Conservation (phyloP, 2,113 vertebrate genomes). For the Ptychochromis oligacanthus region DNA sequence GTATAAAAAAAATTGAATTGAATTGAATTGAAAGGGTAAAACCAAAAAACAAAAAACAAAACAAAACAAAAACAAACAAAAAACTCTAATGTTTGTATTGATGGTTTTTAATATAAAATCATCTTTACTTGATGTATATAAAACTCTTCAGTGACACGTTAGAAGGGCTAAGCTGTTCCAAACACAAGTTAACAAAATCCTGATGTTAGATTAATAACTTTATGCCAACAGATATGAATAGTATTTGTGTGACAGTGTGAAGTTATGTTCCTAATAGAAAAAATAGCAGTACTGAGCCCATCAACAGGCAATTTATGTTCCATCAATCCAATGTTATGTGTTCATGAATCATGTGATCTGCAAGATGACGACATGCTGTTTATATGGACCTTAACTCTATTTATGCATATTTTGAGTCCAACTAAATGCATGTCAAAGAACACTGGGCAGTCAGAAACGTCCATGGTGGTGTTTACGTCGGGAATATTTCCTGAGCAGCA, state of each 20-base stretch:
- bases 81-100: too few relatives aligned
- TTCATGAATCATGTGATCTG: not conserved
- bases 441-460: not conserved
- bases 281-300: not conserved
- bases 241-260: not conserved
- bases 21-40: too few relatives aligned
- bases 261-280: not conserved
- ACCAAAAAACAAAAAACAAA: too few relatives aligned
- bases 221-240: not conserved
- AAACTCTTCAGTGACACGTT: not conserved
- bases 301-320: not conserved
- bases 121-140: too few relatives aligned
- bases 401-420: not conserved
- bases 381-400: not conserved
- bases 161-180: not conserved
- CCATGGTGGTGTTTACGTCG: not conserved
- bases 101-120: too few relatives aligned
- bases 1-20: too few relatives aligned
- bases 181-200: not conserved
- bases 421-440: not conserved
- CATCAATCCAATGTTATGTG: not conserved
- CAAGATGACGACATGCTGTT: not conserved
- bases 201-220: not conserved
- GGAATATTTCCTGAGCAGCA: not conserved
- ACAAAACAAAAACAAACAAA: too few relatives aligned